phyloP scores from a whole-genome alignment of 2,113 vertebrate genomes.

The Poeciliopsis prolifica region DNA sequence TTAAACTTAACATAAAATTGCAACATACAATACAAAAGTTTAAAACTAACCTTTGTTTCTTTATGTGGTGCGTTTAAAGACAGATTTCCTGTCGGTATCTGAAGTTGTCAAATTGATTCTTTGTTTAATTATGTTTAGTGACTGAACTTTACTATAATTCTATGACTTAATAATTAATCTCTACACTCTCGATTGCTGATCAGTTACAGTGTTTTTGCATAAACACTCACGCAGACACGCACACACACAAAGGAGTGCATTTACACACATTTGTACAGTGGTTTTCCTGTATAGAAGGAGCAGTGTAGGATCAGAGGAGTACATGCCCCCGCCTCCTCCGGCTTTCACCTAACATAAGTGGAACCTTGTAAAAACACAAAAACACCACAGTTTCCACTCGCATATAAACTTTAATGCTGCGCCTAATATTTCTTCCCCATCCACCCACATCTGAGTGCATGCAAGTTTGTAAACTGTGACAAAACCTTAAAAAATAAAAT shows the following conservation, averaged over 20 bases:
- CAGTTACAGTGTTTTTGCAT: slow-evolving; percentile 15
- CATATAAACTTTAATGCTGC: slow-evolving; percentile 65
- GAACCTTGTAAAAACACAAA: slow-evolving; percentile 65
- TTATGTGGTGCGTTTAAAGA: background rate
- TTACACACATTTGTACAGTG: slow-evolving; percentile 3
- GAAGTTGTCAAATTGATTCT: background rate
- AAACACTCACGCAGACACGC: background rate
- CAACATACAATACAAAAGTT: background rate
- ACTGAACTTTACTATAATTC: background rate
- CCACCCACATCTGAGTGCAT: slow-evolving; percentile 4
- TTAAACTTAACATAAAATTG: background rate
- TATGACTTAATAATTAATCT: background rate
- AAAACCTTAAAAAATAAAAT: slow-evolving; percentile 19
- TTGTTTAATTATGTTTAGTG: background rate
- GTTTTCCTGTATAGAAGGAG: slow-evolving; percentile 53
- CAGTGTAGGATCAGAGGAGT: slow-evolving; percentile 63
- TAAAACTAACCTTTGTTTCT: background rate
- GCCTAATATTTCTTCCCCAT: slow-evolving; percentile 52
- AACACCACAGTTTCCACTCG: slow-evolving; percentile 71
- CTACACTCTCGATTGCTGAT: slow-evolving; percentile 4
- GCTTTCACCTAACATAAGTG: slow-evolving; percentile 49
- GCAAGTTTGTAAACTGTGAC: slow-evolving; percentile 43
- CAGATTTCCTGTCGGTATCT: background rate
- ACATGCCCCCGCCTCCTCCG: slow-evolving; percentile 50
- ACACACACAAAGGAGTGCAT: background rate